Conservation (phyloP, 2,797 vertebrate genomes). For the Dipus sagitta region DNA sequence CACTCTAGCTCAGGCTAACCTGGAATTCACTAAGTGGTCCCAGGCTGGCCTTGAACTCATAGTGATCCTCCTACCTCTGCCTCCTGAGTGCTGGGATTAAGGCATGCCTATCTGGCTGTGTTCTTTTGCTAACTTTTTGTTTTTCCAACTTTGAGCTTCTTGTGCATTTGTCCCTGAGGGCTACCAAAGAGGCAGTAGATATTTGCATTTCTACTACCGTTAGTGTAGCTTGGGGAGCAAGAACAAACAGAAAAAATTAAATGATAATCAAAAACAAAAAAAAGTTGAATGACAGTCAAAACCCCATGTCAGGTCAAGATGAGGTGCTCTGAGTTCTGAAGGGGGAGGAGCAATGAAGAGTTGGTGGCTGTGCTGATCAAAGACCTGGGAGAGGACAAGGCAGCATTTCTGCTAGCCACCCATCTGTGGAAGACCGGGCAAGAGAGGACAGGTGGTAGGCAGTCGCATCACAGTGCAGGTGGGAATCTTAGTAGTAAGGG, state of each 20-base stretch:
- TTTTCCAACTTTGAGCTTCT: background rate
- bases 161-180: background rate
- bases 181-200: background rate
- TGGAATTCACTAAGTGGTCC: no score
- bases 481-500: background rate
- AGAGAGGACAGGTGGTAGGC: background rate
- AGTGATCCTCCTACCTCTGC: no score
- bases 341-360: background rate
- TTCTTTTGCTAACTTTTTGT: background rate
- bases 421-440: background rate
- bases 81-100: no score
- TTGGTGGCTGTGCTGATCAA: background rate
- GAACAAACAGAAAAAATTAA: slow-evolving; percentile 3
- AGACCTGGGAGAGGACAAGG: background rate
- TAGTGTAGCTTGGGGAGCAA: background rate
- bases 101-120: no score
- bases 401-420: background rate
- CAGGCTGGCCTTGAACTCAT: no score
- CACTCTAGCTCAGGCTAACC: no score
- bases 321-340: background rate
- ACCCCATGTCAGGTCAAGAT: background rate
- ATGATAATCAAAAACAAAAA: background rate
- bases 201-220: background rate
- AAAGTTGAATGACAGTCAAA: slow-evolving; percentile 10
- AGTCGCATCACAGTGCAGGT: no score